Base-by-base conservation (phyloP, 2,888 invertebrate genomes). In the Cheilosia impressa region DNA sequence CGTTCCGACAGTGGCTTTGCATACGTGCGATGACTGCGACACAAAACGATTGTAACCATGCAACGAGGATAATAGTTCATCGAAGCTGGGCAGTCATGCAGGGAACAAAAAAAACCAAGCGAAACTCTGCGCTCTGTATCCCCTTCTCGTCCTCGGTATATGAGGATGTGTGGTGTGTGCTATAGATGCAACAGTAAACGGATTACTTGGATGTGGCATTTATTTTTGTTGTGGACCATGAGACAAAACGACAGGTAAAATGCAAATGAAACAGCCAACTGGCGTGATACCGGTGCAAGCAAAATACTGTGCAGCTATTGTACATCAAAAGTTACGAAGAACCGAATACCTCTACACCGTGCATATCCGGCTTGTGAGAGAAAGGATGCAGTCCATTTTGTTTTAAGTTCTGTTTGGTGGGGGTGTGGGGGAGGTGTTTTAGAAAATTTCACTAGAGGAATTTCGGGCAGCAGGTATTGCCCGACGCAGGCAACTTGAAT, bases 201-300 rank as follows among this genome's bases (percentile, higher is more conserved):
- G 75, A 80, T 80, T 80, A 80, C 80, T 80, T 62, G 80, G 68
- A 68, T 75, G 58, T 47, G 24, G n/a, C 34, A 60, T 13, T 68
- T 60, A 34, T 52, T 60, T 47, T 38, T 17, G 38, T 66, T 60
- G 3, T 34, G 22, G 19, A 22, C 55, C 22, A 52, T 52, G 55
- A 27, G 27, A n/a, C 31, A 66, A 55, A 57, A 60, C 38, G 63
- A 65, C 65, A 73, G 73, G 73, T 66, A 68, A 75, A 80, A 80
- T 80, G 75, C 80, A 75, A 80, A 80, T 80, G 60, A 75, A 80
- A 62, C 75, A 60, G 60, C 55, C 73, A 66, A 50, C 58, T 52
- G 58, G 58, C 55, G 50, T 60, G 22, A 43, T 27, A 66, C 73
- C 24, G 72, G 65, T 17, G 57, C 19, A n/a, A 45, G 31, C 15